phyloP scores from a whole-genome alignment of 2,113 vertebrate species.

The Paradoxurus hermaphroditus region DNA sequence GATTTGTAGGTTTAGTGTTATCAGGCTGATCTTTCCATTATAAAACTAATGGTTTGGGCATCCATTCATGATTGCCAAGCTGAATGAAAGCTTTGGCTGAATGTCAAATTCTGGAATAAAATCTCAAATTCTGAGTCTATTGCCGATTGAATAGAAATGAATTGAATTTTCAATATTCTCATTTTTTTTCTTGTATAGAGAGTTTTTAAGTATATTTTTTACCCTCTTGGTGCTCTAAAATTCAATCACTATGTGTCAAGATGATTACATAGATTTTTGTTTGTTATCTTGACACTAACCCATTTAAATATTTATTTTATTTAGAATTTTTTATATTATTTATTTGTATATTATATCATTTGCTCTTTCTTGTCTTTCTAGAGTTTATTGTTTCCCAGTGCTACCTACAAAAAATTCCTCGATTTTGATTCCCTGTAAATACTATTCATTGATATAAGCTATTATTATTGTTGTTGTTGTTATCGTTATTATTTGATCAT shows the following conservation, averaged over 20 bases:
- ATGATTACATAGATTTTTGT: neutral
- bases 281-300: neutral
- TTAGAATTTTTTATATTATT: neutral
- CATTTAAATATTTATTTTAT: neutral
- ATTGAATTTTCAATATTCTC: neutral
- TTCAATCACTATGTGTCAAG: neutral
- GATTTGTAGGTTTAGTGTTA: neutral
- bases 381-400: neutral
- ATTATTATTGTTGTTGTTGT: neutral
- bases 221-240: neutral
- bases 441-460: neutral
- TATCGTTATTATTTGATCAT: neutral
- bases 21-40: neutral
- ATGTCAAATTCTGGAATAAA: neutral
- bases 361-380: neutral
- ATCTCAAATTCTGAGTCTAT: neutral
- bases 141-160: neutral
- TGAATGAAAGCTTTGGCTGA: neutral
- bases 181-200: neutral
- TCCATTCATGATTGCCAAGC: neutral
- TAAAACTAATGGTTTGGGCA: neutral
- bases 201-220: neutral
- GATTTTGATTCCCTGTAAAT: neutral
- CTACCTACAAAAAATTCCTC: neutral
- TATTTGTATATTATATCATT: neutral